Conservation (phyloP, 1,140 invertebrate species). For the Xylocopa sonorina region DNA sequence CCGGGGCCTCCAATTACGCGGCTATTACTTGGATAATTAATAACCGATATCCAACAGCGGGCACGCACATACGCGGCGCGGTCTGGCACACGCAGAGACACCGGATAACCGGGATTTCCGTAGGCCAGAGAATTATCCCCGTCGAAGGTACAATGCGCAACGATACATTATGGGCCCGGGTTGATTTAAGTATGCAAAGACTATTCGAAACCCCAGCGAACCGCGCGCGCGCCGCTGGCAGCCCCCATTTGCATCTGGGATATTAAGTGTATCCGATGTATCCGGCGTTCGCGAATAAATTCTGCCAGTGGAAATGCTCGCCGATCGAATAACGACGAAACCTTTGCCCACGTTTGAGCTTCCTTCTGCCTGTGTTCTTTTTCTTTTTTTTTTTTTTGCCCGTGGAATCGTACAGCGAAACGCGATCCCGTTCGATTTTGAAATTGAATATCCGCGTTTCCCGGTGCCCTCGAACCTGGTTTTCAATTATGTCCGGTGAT, state of each 20-base stretch:
- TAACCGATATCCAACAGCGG: constrained; percentile 65
- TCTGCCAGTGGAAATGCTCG: neutral
- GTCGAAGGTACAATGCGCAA: constrained; percentile 27
- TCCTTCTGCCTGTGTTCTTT: no score
- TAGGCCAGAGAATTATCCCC: constrained; percentile 54
- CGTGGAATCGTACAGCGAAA: no score
- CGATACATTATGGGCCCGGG: constrained; percentile 29
- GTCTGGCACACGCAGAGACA: no score
- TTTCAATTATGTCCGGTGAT: no score
- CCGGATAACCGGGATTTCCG: constrained; percentile 60
- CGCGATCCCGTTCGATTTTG: no score
- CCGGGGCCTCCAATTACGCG: constrained; percentile 63
- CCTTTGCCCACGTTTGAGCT: neutral
- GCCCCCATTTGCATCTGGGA: neutral
- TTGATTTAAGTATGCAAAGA: constrained; percentile 34
- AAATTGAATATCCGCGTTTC: no score
- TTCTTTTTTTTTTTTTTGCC: no score
- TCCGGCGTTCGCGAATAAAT: neutral
- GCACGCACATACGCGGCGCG: no score
- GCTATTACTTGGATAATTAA: constrained; percentile 71
- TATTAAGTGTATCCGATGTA: constrained; percentile 2
- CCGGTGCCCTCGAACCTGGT: no score
- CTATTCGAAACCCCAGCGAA: constrained; percentile 7
- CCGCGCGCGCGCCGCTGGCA: no score
- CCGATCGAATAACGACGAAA: neutral